Base-by-base conservation (phyloP, 2,888 invertebrate species). In the Scaptodrosophila latifasciaeformis region DNA sequence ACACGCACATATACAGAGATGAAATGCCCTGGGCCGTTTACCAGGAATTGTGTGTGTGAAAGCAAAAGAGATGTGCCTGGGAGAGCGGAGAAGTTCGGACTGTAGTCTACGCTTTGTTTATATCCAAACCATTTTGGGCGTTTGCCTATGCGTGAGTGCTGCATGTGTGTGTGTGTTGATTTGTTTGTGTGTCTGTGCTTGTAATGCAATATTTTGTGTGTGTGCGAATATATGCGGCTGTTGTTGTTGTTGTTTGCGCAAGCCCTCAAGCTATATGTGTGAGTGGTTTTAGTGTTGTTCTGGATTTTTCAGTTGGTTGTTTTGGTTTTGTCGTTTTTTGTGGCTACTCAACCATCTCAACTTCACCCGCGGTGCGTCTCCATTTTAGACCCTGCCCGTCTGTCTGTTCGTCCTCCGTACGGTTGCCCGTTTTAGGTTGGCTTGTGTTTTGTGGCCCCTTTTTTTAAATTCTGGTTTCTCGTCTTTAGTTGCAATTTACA, bases 241-340 rank as follows among this genome's bases (percentile, higher is more conserved):
- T 30, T 61, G 58, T 45, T 50, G 52, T 30, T 50, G 42, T 50
- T 53, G 58, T 47, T 61, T 49, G 39, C 53, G 60, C n/a, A 45
- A 34, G 54, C 71, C 75, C 74, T 70, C 70, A 71, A 77, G 75
- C 77, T 59, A 54, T 62, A 70, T 68, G 63, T 70, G 75, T 63
- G 75, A 76, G 75, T 76, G 75, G 77, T 77, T 76, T 72, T 75
- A 68, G 75, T 76, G 75, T 77, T 76, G 77, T 75, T 71, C 75
- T 75, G 75, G 77, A 76, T 76, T 76, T 76, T 74, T 76, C 75
- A 76, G 75, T 76, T 76, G 77, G 70, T 76, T 76, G 75, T 74
- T 70, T 74, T 76, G 69, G 76, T 67, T 65, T 74, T 54, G 18
- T 19, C 54, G 59, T 74, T 63, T 59, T 60, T 65, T 70, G 56